Evolutionary conservation across 2,888 invertebrate genomes (phyloP).

Genomic region (Sesamia inferens): DNA sequence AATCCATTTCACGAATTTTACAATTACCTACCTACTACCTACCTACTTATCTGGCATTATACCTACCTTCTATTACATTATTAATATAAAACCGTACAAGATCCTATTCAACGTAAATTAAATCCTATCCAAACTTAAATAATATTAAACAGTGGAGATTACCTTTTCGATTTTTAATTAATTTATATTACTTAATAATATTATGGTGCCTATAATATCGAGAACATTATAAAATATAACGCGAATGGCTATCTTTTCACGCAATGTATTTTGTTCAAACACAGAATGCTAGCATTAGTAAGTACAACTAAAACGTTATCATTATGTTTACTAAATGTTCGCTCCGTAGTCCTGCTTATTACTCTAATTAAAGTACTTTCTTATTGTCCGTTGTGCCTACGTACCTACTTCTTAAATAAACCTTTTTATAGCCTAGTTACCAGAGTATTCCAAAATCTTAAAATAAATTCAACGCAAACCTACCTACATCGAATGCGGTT

Average conservation of each 20-base stretch:
- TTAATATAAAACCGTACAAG: background rate
- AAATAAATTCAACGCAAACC: background rate
- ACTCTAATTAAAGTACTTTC: background rate
- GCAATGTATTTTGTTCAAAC: background rate
- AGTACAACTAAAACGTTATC: background rate
- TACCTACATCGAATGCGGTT: background rate
- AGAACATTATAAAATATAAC: background rate
- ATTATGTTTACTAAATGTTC: background rate
- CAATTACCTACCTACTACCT: too few species aligned
- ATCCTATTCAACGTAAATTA: background rate
- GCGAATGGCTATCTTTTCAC: constrained; percentile 5
- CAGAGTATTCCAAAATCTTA: constrained; percentile 1
- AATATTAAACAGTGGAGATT: constrained; percentile 25
- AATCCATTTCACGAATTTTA: background rate
- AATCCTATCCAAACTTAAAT: background rate
- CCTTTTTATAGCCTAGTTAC: background rate
- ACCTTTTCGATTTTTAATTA: constrained; percentile 23
- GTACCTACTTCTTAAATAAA: background rate
- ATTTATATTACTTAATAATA: background rate
- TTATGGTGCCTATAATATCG: background rate
- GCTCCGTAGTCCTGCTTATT: background rate
- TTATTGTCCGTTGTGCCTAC: too few species aligned
- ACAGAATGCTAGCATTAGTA: constrained; percentile 3
- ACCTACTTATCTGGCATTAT: background rate
- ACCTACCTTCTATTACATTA: background rate